A percentile compares a stretch with the other conserved stretches of the same genome.
phyloP scores from a whole-genome alignment of 1,140 invertebrate species.

The Carcinoscorpius rotundicauda region DNA sequence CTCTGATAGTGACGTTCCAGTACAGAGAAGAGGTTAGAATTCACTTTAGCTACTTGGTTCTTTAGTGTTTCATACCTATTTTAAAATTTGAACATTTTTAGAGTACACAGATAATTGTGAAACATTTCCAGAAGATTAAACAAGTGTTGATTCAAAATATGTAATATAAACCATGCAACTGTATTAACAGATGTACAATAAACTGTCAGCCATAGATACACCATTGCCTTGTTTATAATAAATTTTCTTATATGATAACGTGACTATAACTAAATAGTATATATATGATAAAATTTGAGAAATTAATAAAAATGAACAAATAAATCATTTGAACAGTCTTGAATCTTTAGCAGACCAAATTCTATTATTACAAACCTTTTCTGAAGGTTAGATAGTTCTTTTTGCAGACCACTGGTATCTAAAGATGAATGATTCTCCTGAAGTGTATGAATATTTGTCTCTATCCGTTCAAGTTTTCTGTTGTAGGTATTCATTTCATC shows the following conservation, averaged over 20 bases:
- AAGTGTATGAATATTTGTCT: conserved; percentile 53
- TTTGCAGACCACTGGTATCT: conserved; percentile 50
- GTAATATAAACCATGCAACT: no score
- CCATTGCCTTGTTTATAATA: no score
- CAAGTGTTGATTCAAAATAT: no score
- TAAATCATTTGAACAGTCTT: background rate
- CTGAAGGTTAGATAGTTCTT: conserved; percentile 62
- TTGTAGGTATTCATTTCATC: conserved; percentile 46
- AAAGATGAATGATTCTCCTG: conserved; percentile 64
- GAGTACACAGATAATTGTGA: no score
- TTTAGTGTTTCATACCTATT: conserved; percentile 54
- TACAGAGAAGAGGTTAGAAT: conserved; percentile 60
- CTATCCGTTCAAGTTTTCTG: conserved; percentile 51
- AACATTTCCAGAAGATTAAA: no score
- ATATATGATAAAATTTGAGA: no score
- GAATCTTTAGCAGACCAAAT: background rate
- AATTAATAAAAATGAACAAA: background rate
- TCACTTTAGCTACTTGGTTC: conserved; percentile 62
- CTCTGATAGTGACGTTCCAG: conserved; percentile 78
- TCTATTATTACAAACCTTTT: conserved; percentile 33
- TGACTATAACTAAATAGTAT: no score
- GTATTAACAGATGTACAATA: no score
- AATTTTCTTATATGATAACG: no score
- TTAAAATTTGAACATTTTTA: no score
- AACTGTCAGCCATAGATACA: no score